Evolutionary conservation across 2,888 invertebrate genomes (phyloP), one percentile per base, ranked within the genome.

Genomic region (Melikaiella ostensackeni): DNA sequence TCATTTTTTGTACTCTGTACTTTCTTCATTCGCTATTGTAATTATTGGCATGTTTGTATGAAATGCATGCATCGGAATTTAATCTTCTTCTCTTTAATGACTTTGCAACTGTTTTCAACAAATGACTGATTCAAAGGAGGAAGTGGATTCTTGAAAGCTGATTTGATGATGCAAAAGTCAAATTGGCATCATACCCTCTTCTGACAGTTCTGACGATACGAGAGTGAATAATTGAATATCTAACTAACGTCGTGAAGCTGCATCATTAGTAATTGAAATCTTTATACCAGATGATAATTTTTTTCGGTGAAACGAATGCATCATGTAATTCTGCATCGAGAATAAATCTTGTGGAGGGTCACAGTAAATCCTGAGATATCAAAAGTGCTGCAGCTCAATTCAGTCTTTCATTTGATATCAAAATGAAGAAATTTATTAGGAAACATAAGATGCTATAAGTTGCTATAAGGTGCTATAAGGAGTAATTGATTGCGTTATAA

Each of bases 121-220:
- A 9, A 55, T 55, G 21, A 21, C 21, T 21, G 21, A 55, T 55
- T n/a, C 9, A 11, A 11, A n/a, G 7, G 55, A 55, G 55, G 21
- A 55, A 55, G 21, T 21, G 21, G n/a, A 55, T 55, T 55, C 21
- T 55, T 21, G 1, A 9, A 55, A 55, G 11, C 55, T 42, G 16
- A 21, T 1, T 21, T 21, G n/a, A 8, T 50, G 50, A 55, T 55
- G 55, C 21, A 55, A 21, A 55, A 55, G n/a, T 21, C 55, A 55
- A 55, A 21, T 55, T 55, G 55, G 55, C 55, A 55, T 21, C n/a
- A 46, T 46, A 46, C 7, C 8, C 50, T 46, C n/a, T 7, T 50
- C 50, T 50, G 50, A n/a, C 50, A n/a, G 21, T 55, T 50, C n/a
- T 50, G 50, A 8, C 50, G 50, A 55, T 55, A 55, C 55, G 55